Percentiles rank a stretch among this genome's conserved stretches.
Conservation (phyloP, 2,113 vertebrate species). For the Mandrillus leucophaeus region DNA sequence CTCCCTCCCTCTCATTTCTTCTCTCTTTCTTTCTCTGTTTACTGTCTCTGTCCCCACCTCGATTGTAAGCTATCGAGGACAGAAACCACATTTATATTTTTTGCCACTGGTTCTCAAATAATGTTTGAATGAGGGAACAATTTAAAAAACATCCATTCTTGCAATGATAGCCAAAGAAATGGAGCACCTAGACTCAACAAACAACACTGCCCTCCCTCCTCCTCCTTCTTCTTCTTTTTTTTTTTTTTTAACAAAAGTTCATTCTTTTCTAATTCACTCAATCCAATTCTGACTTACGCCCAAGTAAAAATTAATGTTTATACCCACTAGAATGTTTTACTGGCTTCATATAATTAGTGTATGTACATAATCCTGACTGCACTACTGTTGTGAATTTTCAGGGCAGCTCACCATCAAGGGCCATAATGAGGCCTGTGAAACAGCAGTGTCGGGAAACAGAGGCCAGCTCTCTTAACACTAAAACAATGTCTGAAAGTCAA, state of each 20-base stretch:
- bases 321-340: not conserved
- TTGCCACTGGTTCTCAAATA: not conserved
- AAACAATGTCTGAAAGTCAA: not conserved
- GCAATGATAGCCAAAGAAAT: not conserved
- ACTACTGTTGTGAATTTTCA: not conserved
- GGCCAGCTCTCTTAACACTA: not conserved
- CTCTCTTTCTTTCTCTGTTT: not conserved
- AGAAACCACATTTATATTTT: not conserved
- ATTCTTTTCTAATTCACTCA: not conserved
- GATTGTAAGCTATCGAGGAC: not conserved
- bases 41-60: not conserved
- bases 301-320: not conserved
- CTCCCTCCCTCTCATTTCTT: not conserved
- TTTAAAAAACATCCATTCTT: not conserved
- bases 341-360: not conserved
- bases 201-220: not conserved
- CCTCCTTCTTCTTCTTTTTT: rapidly evolving
- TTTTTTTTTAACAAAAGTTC: not conserved
- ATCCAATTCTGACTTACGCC: not conserved
- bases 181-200: not conserved
- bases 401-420: not conserved
- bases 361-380: not conserved
- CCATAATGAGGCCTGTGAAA: not conserved
- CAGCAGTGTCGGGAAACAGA: not conserved
- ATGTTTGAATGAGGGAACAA: not conserved